A percentile compares a stretch with the other conserved stretches of the same genome.
Evolutionary conservation across 2,888 invertebrate species (phyloP).

Genomic region (Athalia cordata): DNA sequence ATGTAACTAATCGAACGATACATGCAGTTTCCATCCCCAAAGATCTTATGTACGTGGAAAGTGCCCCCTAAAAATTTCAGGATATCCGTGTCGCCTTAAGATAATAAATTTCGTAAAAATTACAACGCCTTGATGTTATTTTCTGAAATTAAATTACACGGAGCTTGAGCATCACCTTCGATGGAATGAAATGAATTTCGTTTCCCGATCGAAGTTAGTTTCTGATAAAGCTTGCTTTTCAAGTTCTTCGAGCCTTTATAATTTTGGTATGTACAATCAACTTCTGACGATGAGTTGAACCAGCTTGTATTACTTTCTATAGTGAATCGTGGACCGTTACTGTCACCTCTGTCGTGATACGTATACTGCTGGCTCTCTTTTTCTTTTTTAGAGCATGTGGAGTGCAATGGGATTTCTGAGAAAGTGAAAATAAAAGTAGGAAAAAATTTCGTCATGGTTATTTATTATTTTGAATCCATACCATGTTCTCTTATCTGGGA

Average conservation of each 20-base stretch:
- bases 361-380: background rate
- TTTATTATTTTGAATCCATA: slow-evolving; percentile 34
- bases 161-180: slow-evolving; percentile 20
- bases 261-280: background rate
- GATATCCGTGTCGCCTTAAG: slow-evolving; percentile 60
- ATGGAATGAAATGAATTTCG: slow-evolving; percentile 11
- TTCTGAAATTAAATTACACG: background rate
- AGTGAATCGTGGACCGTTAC: background rate
- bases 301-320: background rate
- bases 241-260: background rate
- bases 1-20: slow-evolving; percentile 68
- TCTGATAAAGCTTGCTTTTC: slow-evolving; percentile 1
- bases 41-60: slow-evolving; percentile 67
- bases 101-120: slow-evolving; percentile 1
- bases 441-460: background rate
- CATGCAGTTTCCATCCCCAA: slow-evolving; percentile 69
- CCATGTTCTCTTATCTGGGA: slow-evolving; percentile 52
- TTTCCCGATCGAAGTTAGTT: background rate
- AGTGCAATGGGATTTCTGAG: slow-evolving; percentile 6
- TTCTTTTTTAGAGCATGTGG: background rate
- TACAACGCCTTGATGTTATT: background rate
- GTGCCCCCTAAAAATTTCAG: slow-evolving; percentile 63
- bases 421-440: background rate
- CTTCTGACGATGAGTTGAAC: background rate
- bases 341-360: slow-evolving; percentile 26